A percentile compares a stretch with the other conserved stretches of the same genome.
Conservation (phyloP, 2,797 vertebrate genomes). For the Macropus fuliginosus region DNA sequence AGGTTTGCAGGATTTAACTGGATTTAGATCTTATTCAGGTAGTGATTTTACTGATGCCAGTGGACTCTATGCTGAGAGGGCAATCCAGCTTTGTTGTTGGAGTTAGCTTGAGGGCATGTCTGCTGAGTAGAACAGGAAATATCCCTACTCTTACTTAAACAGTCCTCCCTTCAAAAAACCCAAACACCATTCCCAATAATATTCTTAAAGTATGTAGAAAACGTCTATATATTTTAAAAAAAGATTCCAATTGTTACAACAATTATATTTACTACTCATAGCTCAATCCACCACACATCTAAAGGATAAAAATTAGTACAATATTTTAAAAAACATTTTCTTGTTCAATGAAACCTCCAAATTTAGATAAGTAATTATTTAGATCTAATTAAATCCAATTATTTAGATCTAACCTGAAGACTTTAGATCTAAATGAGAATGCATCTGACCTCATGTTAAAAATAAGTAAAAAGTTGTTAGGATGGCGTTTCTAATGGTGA, state of each 20-base stretch:
- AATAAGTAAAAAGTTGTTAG: conserved; percentile 28
- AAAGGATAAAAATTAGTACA: conserved; percentile 28
- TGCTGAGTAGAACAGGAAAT: conserved; percentile 79
- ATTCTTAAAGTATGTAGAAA: conserved; percentile 70
- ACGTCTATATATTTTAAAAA: conserved; percentile 61
- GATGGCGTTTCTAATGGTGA: conserved; percentile 21
- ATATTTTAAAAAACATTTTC: conserved; percentile 59
- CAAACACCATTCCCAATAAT: conserved; percentile 72
- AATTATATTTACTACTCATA: conserved; percentile 72
- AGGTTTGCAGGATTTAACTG: conserved; percentile 71
- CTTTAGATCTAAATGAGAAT: conserved; percentile 7
- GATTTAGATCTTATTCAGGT: conserved; percentile 37
- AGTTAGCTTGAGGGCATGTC: conserved; percentile 72
- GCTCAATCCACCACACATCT: conserved; percentile 61
- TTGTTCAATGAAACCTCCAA: conserved; percentile 59
- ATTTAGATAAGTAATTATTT: neutral
- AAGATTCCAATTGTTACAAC: conserved; percentile 47
- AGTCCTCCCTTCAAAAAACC: neutral
- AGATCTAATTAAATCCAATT: neutral
- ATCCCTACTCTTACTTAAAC: conserved; percentile 75
- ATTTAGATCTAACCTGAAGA: neutral
- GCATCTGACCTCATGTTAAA: neutral
- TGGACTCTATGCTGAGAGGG: conserved; percentile 45
- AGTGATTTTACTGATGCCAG: conserved; percentile 66
- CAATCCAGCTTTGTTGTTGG: conserved; percentile 37